Evolutionary conservation across 1,140 invertebrate species (phyloP).

Genomic region (Drosophila subobscura): DNA sequence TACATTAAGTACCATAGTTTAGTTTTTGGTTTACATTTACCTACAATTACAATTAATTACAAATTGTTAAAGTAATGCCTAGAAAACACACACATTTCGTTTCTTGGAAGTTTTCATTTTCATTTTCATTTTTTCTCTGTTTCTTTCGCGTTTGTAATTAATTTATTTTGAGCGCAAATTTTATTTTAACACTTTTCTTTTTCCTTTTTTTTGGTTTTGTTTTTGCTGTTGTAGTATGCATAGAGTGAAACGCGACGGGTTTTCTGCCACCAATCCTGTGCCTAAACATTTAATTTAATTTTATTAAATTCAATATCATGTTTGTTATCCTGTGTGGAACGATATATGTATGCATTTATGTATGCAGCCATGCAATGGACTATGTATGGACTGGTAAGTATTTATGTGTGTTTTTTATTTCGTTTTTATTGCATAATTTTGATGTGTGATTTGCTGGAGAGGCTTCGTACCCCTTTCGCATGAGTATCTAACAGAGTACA

Average conservation of each 20-base stretch:
- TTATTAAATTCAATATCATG: conserved; percentile 68
- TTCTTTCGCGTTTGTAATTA: conserved; percentile 7
- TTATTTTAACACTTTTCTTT: conserved; percentile 44
- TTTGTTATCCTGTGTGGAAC: conserved; percentile 21
- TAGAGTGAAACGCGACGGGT: too few relatives aligned
- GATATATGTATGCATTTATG: conserved; percentile 21
- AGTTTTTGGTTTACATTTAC: conserved; percentile 46
- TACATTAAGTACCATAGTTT: conserved; percentile 58
- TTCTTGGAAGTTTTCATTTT: conserved; percentile 48
- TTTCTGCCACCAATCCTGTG: conserved; percentile 53
- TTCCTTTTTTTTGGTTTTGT: conserved; percentile 35
- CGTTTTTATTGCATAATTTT: conserved; percentile 20
- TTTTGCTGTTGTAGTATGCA: not conserved
- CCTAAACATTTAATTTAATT: conserved; percentile 66
- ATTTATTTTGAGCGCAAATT: conserved; percentile 56
- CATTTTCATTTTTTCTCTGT: conserved; percentile 20
- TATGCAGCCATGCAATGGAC: conserved; percentile 3
- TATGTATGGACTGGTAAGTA: not conserved
- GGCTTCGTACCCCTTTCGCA: conserved; percentile 1
- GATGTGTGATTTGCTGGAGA: conserved; percentile 9
- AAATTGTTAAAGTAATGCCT: conserved; percentile 69
- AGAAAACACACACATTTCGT: conserved; percentile 55
- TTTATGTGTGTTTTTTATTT: conserved; percentile 16
- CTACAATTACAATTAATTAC: conserved; percentile 58
- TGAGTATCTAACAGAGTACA: conserved; percentile 52